Conservation (phyloP, 2,888 invertebrate species). For the Chalcis sispes region DNA sequence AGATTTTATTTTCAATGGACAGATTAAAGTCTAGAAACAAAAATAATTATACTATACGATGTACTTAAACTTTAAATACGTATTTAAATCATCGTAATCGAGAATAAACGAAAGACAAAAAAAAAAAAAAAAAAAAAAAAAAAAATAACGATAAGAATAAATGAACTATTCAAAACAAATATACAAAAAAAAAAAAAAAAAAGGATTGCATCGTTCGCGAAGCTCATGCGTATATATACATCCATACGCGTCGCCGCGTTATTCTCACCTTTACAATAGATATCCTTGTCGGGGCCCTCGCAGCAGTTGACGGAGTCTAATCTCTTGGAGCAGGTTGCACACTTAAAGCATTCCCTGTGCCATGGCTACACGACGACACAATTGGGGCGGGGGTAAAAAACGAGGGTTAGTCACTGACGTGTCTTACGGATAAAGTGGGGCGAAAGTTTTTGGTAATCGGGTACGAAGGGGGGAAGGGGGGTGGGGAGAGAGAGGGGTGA, state of each 20-base stretch:
- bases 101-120: no score
- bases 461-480: not conserved
- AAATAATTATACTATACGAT: no score
- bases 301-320: conserved; percentile 94
- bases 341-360: conserved; percentile 97
- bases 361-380: conserved; percentile 83
- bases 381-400: conserved; percentile 53
- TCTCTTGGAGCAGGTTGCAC: conserved; percentile 90
- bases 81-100: no score
- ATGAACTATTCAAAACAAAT: no score
- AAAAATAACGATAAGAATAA: no score
- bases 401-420: conserved; percentile 70
- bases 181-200: not conserved
- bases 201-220: conserved; percentile 29
- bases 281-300: conserved; percentile 95
- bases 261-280: conserved; percentile 94
- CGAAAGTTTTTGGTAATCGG: not conserved
- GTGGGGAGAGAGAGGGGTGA: not conserved
- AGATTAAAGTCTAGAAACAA: no score
- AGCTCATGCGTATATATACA: not conserved
- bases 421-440: not conserved
- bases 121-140: no score
- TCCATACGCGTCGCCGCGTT: no score
- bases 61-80: no score
- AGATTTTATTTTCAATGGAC: no score